Base-by-base conservation (phyloP, 2,888 invertebrate species). In the Microplitis deprimator region DNA sequence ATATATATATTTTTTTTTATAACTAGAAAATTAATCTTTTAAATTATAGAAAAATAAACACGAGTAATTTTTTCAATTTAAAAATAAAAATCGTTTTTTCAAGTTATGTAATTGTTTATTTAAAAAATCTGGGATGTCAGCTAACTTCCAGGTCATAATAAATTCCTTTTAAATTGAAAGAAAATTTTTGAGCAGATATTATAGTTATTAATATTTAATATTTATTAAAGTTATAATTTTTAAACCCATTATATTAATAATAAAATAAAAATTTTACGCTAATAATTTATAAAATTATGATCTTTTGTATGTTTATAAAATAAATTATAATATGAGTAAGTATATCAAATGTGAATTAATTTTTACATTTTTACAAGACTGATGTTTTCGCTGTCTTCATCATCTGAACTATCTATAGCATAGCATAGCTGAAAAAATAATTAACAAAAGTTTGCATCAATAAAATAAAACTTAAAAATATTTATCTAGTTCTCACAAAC, bases 391-490 rank as follows among this genome's bases (percentile, higher is more conserved):
- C 80, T 79, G 38, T 87, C 87, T 8, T 86, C 86, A 6, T 88
- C 86, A 6, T 88, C 88, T 67, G 83, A 85, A 16, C 81, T 83
- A 60, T 88, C 87, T 67, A 89, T 82, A 7, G 86, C 86, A 67
- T 83, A 88, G 68, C 88, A 88, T 6, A 89, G 82, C 91, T 91
- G 80, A 16, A 86, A 86, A 77, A 70, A 68, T 64, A 75, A 41
- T 5, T 5, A 65, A n/a, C 62, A 68, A 60, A 71, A 61, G 41
- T 67, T 7, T 68, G 16, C 20, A 62, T 7, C 29, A 61, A 16
- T 40, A 20, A 69, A 71, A 76, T 17, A 68, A 69, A 13, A 29
- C 64, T n/a, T 6, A 38, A 10, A 29, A 38, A 67, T 59, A 41
- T 6, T 6, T 13, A 16, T n/a, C n/a, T 39, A 6, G 60, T 50